Conservation (phyloP, 2,113 vertebrate species). For the Sylvia atricapilla region DNA sequence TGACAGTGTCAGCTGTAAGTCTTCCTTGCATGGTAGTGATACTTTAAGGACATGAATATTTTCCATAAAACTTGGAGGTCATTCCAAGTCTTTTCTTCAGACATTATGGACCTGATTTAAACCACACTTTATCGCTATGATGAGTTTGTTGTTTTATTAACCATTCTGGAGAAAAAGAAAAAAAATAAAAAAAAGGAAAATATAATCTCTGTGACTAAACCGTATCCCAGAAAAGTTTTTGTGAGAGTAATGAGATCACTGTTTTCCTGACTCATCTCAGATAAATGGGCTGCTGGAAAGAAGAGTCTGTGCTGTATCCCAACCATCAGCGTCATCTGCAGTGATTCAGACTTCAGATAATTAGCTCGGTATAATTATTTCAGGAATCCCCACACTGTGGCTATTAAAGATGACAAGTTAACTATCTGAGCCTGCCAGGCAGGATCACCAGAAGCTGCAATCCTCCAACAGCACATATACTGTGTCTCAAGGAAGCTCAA, state of each 20-base stretch:
- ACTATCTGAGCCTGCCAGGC: background rate
- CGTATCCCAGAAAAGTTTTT: background rate
- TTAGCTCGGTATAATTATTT: slow-evolving; percentile 14
- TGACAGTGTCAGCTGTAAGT: background rate
- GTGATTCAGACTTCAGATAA: slow-evolving; percentile 13
- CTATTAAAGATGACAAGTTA: slow-evolving; percentile 14
- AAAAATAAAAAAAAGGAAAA: background rate
- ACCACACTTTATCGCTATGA: background rate
- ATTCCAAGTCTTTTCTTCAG: background rate
- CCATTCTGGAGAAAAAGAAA: background rate
- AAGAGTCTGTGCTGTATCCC: background rate
- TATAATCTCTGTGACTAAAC: background rate
- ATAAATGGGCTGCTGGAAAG: background rate
- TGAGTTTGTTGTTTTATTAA: background rate
- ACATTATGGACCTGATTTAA: background rate
- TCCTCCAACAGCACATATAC: background rate
- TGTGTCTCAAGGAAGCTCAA: background rate
- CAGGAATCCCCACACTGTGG: slow-evolving; percentile 2
- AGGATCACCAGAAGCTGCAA: background rate
- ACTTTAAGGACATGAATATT: background rate
- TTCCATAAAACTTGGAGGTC: background rate
- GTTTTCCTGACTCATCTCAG: slow-evolving; percentile 35
- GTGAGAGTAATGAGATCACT: background rate
- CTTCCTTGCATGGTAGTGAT: background rate
- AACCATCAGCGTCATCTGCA: background rate